These are phyloP conservation scores for Iselma pallidipennis DNA, from an alignment of 2,888 invertebrate species.

Conservation along the genomic window DNA sequence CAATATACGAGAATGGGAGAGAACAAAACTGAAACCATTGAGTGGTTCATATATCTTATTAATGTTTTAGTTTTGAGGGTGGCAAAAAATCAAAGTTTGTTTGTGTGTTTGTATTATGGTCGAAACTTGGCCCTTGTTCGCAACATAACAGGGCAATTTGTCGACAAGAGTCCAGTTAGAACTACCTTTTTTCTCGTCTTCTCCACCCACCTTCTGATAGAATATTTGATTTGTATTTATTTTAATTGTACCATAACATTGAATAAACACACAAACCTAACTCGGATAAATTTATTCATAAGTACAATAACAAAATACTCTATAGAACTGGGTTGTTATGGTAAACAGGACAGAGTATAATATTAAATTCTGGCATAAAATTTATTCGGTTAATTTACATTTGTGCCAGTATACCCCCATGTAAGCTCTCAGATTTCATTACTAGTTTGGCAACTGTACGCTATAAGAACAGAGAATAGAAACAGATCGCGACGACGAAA, in stretches of 20 bases:
- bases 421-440: slow-evolving; percentile 38
- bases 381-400: slow-evolving; percentile 40
- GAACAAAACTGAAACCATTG: slow-evolving; percentile 21
- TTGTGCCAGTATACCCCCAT: slow-evolving; percentile 36
- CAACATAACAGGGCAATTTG: slow-evolving; percentile 11
- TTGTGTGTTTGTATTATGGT: slow-evolving; percentile 38
- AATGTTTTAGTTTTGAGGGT: slow-evolving; percentile 28
- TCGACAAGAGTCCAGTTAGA: slow-evolving; percentile 9
- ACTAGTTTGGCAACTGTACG: slow-evolving; percentile 34
- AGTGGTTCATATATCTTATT: slow-evolving; percentile 37
- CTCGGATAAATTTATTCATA: slow-evolving; percentile 38
- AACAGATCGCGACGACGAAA: not conserved
- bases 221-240: slow-evolving; percentile 1
- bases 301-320: slow-evolving; percentile 32
- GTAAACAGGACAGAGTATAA: slow-evolving; percentile 31
- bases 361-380: slow-evolving; percentile 34
- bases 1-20: slow-evolving; percentile 13
- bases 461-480: not conserved
- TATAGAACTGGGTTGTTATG: slow-evolving; percentile 35
- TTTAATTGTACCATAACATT: slow-evolving; percentile 3
- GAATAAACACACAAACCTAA: slow-evolving; percentile 15
- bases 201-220: not conserved
- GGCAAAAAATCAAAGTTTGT: slow-evolving; percentile 37
- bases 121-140: slow-evolving; percentile 23
- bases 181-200: not conserved